phyloP scores from a whole-genome alignment of 2,888 invertebrate species.

The Drosophila niveifrons region DNA sequence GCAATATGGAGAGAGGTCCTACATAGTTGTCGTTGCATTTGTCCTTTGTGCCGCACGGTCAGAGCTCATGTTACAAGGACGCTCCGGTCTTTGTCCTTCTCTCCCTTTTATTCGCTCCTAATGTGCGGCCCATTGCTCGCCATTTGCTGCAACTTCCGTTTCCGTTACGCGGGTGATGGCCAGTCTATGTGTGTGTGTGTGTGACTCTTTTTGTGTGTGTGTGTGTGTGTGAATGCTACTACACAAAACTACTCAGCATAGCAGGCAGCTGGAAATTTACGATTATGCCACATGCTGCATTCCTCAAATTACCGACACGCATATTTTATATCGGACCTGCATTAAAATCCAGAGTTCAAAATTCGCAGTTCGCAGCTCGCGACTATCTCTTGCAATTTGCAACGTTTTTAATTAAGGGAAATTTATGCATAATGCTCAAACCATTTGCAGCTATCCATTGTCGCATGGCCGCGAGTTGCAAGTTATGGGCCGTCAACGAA shows the following conservation, averaged over 20 bases:
- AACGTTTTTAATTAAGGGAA: constrained; percentile 76
- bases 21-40: constrained; percentile 56
- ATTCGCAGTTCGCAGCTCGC: constrained; percentile 6
- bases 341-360: constrained; percentile 55
- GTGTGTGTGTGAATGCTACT: constrained; percentile 28
- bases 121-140: constrained; percentile 48
- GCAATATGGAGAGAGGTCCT: constrained; percentile 56
- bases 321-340: constrained; percentile 75
- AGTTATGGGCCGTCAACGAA: constrained; percentile 60
- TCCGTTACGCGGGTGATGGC: constrained; percentile 46
- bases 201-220: too few relatives aligned
- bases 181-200: constrained; percentile 32
- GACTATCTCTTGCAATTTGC: constrained; percentile 67
- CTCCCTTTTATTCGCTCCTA: background rate
- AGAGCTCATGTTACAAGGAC: constrained; percentile 64
- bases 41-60: constrained; percentile 57
- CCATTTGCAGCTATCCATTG: constrained; percentile 37
- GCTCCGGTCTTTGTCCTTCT: constrained; percentile 9
- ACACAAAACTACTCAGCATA: constrained; percentile 58
- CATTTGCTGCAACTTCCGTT: constrained; percentile 79
- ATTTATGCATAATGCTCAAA: constrained; percentile 74
- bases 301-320: constrained; percentile 79
- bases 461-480: constrained; percentile 8
- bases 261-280: constrained; percentile 70
- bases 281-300: constrained; percentile 69